phyloP scores from a whole-genome alignment of 30 jellyfish, hydroid and myxozoan genomes.

The Cassiopea andromeda region DNA sequence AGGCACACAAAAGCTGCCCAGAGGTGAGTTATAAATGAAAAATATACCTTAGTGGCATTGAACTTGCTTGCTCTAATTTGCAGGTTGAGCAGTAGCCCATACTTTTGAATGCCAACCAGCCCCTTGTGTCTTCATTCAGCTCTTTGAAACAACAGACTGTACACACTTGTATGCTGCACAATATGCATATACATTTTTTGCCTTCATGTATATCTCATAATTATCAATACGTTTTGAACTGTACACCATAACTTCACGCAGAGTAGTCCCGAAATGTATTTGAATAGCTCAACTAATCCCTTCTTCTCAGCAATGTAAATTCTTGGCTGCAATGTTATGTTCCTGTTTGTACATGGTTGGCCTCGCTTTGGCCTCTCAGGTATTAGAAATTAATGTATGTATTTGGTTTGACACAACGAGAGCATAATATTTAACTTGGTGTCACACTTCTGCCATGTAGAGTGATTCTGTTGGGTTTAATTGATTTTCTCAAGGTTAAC shows the following conservation, averaged over 20 bases:
- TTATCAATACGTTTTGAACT: constrained; percentile 46
- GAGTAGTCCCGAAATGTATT: neutral
- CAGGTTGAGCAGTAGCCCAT: constrained; percentile 64
- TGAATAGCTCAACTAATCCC: neutral
- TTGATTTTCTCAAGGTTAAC: too few relatives aligned
- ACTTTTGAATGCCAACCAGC: constrained; percentile 58
- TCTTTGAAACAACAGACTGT: constrained; percentile 64
- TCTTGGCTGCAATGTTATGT: constrained; percentile 59
- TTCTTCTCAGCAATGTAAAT: neutral
- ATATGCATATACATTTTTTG: constrained; percentile 51
- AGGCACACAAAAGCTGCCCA: neutral
- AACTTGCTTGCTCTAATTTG: constrained; percentile 46
- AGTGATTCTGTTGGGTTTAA: too few relatives aligned
- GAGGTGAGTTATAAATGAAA: constrained; percentile 34
- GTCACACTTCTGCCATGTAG: constrained; percentile 26
- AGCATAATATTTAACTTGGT: constrained; percentile 30
- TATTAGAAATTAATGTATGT: constrained; percentile 13
- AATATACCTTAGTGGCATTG: constrained; percentile 60
- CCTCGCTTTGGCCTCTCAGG: constrained; percentile 44
- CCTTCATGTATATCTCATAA: constrained; percentile 56
- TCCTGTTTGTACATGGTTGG: constrained; percentile 59
- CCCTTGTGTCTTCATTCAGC: constrained; percentile 52
- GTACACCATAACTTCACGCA: constrained; percentile 22
- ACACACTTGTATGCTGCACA: constrained; percentile 56
- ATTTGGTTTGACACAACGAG: constrained; percentile 17